Percentiles rank a stretch among this genome's conserved stretches.
phyloP scores from a whole-genome alignment of 2,888 invertebrate genomes.

The Rapana venosa region DNA sequence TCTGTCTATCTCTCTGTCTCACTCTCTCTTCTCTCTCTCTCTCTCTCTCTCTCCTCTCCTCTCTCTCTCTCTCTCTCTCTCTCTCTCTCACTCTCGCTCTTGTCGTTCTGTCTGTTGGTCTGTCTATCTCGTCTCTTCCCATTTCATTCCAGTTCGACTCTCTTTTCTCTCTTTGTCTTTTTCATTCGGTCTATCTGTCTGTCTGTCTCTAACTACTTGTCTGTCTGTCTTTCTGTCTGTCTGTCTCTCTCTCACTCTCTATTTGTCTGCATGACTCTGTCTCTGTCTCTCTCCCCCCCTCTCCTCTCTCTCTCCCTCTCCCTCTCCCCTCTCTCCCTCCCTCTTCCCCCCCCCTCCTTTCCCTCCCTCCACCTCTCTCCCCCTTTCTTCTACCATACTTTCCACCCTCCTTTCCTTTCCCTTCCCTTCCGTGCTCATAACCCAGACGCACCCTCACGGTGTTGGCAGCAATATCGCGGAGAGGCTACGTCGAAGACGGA shows the following conservation, averaged over 20 bases:
- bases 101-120: too few species aligned
- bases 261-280: too few species aligned
- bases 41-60: constrained; percentile 13
- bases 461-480: constrained; percentile 63
- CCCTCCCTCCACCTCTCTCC: too few species aligned
- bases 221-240: background rate
- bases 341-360: too few species aligned
- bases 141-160: too few species aligned
- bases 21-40: background rate
- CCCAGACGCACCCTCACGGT: background rate
- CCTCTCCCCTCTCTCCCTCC: background rate
- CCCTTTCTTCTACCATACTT: too few species aligned
- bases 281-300: background rate
- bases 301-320: background rate
- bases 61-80: constrained; percentile 5
- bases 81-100: too few species aligned
- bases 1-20: background rate
- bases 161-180: too few species aligned
- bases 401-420: too few species aligned
- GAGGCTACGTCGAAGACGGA: constrained; percentile 69
- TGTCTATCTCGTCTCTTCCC: too few species aligned
- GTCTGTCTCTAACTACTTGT: background rate
- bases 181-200: background rate
- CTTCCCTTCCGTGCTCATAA: too few species aligned
- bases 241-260: background rate